Conservation (phyloP, 2,888 invertebrate genomes). For the Ecdyonurus torrentis region DNA sequence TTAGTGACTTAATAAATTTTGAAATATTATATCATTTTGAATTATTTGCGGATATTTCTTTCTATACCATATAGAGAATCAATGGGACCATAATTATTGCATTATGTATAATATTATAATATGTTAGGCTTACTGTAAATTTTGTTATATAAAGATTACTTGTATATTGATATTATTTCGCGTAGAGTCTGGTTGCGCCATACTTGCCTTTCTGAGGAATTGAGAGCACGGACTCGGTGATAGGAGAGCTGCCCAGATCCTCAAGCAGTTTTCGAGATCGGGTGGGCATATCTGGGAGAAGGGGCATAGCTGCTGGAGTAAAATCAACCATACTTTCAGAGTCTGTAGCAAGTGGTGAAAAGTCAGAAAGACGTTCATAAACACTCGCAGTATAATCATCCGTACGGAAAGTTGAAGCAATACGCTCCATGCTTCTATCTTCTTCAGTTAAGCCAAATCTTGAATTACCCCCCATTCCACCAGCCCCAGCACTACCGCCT, state of each 20-base stretch:
- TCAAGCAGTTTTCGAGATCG: constrained; percentile 32
- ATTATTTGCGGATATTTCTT: background rate
- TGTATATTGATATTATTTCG: constrained; percentile 11
- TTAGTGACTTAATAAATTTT: background rate
- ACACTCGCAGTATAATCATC: constrained; percentile 27
- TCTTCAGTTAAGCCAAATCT: constrained; percentile 22
- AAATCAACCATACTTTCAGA: constrained; percentile 23
- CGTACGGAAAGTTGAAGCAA: constrained; percentile 29
- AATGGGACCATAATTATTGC: background rate
- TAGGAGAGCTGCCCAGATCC: constrained; percentile 27
- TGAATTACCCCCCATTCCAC: background rate
- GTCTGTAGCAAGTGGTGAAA: constrained; percentile 26
- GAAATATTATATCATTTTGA: background rate
- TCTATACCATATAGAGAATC: background rate
- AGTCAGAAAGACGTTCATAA: constrained; percentile 26
- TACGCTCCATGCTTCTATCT: constrained; percentile 29
- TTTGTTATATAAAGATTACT: background rate
- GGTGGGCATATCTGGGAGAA: constrained; percentile 37
- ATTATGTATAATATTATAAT: background rate
- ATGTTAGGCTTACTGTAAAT: background rate
- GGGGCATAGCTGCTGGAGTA: constrained; percentile 34
- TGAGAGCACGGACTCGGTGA: constrained; percentile 21
- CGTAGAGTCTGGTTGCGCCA: constrained; percentile 15
- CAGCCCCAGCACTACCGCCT: constrained; percentile 9
- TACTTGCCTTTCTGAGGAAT: constrained; percentile 23